Evolutionary conservation across 2,888 invertebrate genomes (phyloP).

Genomic region (Tetragnatha montana): DNA sequence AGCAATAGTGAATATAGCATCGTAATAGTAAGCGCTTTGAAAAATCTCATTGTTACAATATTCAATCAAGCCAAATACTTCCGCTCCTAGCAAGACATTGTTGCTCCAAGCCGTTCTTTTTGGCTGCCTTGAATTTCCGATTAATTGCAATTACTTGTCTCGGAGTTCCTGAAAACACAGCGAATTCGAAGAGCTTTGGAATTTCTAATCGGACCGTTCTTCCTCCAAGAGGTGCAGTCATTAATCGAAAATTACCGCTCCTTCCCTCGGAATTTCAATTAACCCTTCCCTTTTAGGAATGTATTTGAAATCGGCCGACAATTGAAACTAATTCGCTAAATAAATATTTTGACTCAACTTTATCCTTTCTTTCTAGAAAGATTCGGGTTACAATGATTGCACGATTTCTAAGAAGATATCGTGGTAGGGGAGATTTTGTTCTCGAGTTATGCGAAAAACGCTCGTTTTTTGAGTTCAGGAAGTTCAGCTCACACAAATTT

Average conservation of each 20-base stretch:
- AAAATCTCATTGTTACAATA: too few species aligned
- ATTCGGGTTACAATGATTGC: background rate
- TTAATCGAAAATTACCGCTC: slow-evolving; percentile 32
- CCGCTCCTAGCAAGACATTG: too few species aligned
- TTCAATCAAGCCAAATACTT: too few species aligned
- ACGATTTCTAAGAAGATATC: background rate
- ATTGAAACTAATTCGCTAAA: slow-evolving; percentile 11
- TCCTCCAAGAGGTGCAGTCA: slow-evolving; percentile 1
- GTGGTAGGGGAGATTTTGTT: too few species aligned
- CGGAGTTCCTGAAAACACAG: background rate
- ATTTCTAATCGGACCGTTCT: slow-evolving; percentile 19
- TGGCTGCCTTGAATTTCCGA: background rate
- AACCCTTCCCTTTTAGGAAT: slow-evolving; percentile 6
- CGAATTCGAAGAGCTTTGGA: slow-evolving; percentile 13
- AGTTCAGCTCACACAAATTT: too few species aligned
- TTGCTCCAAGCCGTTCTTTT: too few species aligned
- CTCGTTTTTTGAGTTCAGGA: too few species aligned
- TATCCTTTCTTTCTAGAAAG: background rate
- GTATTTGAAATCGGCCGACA: slow-evolving; percentile 13
- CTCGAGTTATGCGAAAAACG: too few species aligned
- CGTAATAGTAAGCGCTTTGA: too few species aligned
- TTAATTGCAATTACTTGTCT: slow-evolving; percentile 24
- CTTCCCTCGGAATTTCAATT: slow-evolving; percentile 29
- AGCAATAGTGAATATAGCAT: too few species aligned
- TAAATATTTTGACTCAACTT: slow-evolving; percentile 15